Evolutionary conservation across 1,140 invertebrate genomes (phyloP), one percentile per base, ranked within the genome.

Genomic region (Acromyrmex heyeri): DNA sequence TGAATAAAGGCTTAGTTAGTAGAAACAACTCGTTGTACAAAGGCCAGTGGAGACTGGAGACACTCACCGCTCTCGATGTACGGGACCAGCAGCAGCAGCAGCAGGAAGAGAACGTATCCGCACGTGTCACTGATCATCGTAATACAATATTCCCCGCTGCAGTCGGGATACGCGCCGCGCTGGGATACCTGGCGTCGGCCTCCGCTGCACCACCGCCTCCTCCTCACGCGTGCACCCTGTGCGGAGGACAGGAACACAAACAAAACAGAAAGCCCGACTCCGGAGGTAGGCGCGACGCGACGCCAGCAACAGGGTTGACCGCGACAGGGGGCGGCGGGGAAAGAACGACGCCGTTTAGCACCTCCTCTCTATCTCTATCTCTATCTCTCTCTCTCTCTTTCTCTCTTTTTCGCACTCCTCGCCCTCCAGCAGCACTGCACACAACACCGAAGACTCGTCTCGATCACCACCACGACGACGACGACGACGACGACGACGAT

Each of bases 61-160:
- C 8, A 92, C 95, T 95, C 81, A 95, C 95, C 95, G 88, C 95
- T 95, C 88, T 95, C 94, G 90, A 95, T 95, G 92, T 95, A 94
- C 69, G 95, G 95, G 78, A 95, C 94, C 85, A 96, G 92, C 81
- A 95, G 88, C 91, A 95, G 90, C 79, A 96, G 87, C 89, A 95
- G 91, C 83, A 95, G 91, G 91, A 94, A 95, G 83, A 93, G 92
- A 89, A 94, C 92, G 89, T 94, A 94, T 94, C 94, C 93, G 90
- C 91, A 94, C 92, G 92, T 94, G 93, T 94, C 94, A 93, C 93
- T 94, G 92, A 93, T 90, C 94, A 95, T 95, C 91, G 92, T 95
- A 92, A 94, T 91, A 91, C 93, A 94, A 94, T 94, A 92, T 92
- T 88, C 76, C 89, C 70, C 86, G 53, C 30, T 59, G 65, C 76